Evolutionary conservation across 2,888 invertebrate genomes (phyloP), one percentile per base, ranked within the genome.

Genomic region (Carcina quercana): DNA sequence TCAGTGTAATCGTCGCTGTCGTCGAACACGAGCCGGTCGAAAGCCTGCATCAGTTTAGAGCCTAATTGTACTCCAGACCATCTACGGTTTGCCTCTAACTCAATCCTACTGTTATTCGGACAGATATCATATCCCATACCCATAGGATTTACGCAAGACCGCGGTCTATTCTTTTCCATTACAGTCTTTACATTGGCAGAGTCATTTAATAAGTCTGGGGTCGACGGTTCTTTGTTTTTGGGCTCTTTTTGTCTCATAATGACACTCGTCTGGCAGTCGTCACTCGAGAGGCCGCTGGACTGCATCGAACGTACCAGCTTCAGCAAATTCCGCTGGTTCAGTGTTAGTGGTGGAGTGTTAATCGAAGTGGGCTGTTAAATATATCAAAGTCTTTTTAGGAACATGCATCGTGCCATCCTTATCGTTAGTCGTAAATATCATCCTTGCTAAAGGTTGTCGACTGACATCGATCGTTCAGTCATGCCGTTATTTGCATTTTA

Each of bases 1-100:
- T 92, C 92, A 5, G 90, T 89, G 59, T 91, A 91, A 64, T 91
- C 90, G 47, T 89, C 89, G 40, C 90, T 89, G 53, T 90, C 90
- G 40, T 86, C 87, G 38, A 86, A 86, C 32, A 86, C 86, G 15
- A 92, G 73, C 51, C 89, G 85, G 59, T 91, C 91, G 49, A 91
- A 90, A 2, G 89, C 91, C 53, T 91, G 89, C 68, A 89, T 90
- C 48, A 91, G 74, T 53, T 91, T 91, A 0, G 91, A 88, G 29
- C 89, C 89, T 43, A 89, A 70, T 40, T 91, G 89, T 22, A 91
- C 88, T 20, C 89, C 89, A 25, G 91, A 91, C 91, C 92, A 92
- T 46, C 92, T 85, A 56, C 91, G 89, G 49, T 88, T 89, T 15
- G 47, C 70, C 49, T 66, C 74, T 58, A 63, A 62, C 52, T 69